Percentiles rank a stretch among this genome's conserved stretches.
These are phyloP conservation scores for Euthynnus affinis DNA, from an alignment of 2,797 vertebrate species.

Conservation along the genomic window DNA sequence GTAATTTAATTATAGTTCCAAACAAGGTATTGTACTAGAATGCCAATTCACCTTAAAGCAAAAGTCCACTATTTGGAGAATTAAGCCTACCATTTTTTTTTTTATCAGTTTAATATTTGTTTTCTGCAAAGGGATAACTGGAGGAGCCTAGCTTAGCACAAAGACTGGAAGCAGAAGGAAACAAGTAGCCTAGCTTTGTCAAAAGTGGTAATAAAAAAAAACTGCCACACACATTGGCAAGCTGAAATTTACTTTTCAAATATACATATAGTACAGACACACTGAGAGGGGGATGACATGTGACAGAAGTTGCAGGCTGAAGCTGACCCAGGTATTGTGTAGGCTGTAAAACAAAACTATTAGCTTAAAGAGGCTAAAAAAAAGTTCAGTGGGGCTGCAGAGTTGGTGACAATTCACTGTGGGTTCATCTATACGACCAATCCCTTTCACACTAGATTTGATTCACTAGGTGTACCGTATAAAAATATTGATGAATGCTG, in stretches of 20 bases:
- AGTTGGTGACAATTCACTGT: neutral
- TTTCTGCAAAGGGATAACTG: too few species aligned
- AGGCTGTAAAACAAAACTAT: neutral
- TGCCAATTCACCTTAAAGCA: too few species aligned
- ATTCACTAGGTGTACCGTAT: neutral
- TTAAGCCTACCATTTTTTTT: too few species aligned
- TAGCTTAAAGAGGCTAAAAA: neutral
- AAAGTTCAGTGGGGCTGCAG: neutral
- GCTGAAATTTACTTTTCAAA: neutral
- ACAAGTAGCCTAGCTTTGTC: too few species aligned
- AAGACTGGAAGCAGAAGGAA: too few species aligned
- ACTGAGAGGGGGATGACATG: slow-evolving; percentile 2
- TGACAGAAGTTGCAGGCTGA: neutral
- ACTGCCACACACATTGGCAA: neutral
- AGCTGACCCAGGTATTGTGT: neutral
- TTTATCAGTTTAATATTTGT: too few species aligned
- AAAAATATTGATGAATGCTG: neutral
- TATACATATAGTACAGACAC: neutral
- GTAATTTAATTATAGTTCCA: neutral
- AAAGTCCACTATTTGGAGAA: too few species aligned
- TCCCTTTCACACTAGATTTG: neutral
- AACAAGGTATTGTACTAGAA: neutral
- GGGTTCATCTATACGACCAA: neutral
- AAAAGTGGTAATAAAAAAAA: too few species aligned
- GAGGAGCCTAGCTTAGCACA: too few species aligned